Evolutionary conservation across 2,888 invertebrate genomes (phyloP).

Genomic region (Drosophila pegasa): DNA sequence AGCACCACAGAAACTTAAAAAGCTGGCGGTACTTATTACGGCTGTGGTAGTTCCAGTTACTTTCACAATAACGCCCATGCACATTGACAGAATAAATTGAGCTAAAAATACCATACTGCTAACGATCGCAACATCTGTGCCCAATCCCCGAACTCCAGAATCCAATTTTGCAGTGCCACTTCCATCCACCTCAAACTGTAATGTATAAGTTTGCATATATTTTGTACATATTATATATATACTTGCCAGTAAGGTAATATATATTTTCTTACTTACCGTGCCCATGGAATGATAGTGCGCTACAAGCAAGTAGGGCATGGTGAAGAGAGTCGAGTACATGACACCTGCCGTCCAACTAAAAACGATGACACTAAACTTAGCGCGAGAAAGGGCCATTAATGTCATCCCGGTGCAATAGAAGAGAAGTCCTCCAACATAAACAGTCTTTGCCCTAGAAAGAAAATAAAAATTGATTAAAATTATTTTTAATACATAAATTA

Average conservation of each 20-base stretch:
- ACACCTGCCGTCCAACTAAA: constrained; percentile 98
- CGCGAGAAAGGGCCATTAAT: constrained; percentile 91
- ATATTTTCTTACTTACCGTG: constrained; percentile 88
- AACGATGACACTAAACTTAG: constrained; percentile 91
- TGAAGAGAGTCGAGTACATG: constrained; percentile 98
- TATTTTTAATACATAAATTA: background rate
- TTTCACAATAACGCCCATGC: constrained; percentile 93
- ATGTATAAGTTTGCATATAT: background rate
- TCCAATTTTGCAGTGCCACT: constrained; percentile 87
- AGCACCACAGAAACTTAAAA: constrained; percentile 94
- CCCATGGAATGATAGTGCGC: constrained; percentile 97
- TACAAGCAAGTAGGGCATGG: constrained; percentile 97
- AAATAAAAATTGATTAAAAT: constrained; percentile 62
- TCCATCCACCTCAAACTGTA: constrained; percentile 87
- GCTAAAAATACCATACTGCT: constrained; percentile 98
- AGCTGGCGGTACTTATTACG: constrained; percentile 93
- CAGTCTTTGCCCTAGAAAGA: constrained; percentile 90
- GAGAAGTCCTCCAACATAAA: constrained; percentile 95
- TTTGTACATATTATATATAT: background rate
- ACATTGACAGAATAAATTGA: constrained; percentile 94
- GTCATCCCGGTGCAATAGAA: constrained; percentile 96
- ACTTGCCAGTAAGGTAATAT: too few species aligned
- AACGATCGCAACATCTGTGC: constrained; percentile 97
- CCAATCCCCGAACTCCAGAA: constrained; percentile 92
- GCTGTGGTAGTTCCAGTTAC: constrained; percentile 93